phyloP scores from a whole-genome alignment of 2,888 invertebrate species.

The Eurytoma adleriae region DNA sequence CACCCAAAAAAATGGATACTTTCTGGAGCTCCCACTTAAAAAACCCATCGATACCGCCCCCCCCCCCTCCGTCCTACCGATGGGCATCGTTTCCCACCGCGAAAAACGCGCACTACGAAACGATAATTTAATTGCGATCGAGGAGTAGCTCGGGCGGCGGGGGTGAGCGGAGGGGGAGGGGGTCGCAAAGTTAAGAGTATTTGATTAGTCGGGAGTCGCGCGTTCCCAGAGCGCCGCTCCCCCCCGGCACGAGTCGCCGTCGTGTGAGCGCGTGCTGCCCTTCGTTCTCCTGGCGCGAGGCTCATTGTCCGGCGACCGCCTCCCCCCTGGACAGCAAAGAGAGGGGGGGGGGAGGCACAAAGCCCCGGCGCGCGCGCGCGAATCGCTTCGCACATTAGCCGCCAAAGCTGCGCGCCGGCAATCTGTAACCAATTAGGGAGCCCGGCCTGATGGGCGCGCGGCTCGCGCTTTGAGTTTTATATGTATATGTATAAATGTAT shows the following conservation, averaged over 20 bases:
- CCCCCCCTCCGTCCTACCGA: no score
- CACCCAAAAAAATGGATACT: no score
- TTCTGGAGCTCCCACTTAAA: no score
- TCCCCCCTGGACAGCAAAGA: background rate
- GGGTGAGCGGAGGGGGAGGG: background rate
- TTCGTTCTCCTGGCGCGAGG: constrained; percentile 72
- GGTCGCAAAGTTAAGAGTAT: constrained; percentile 13
- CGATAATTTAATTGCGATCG: background rate
- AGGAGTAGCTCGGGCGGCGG: background rate
- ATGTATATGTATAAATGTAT: no score
- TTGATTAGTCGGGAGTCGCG: constrained; percentile 39
- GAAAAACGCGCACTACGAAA: no score
- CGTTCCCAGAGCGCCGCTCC: constrained; percentile 68
- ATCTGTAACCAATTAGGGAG: no score
- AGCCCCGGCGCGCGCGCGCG: background rate
- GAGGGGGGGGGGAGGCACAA: background rate
- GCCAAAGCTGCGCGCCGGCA: no score
- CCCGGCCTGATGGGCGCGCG: no score
- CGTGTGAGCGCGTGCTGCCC: constrained; percentile 65
- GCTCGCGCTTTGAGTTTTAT: no score
- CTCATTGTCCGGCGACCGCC: constrained; percentile 65
- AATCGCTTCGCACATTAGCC: background rate
- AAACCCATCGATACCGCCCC: no score
- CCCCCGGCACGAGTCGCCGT: constrained; percentile 46
- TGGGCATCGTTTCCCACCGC: no score